phyloP scores from a whole-genome alignment of 2,797 vertebrate genomes.

The Margarornis squamiger region DNA sequence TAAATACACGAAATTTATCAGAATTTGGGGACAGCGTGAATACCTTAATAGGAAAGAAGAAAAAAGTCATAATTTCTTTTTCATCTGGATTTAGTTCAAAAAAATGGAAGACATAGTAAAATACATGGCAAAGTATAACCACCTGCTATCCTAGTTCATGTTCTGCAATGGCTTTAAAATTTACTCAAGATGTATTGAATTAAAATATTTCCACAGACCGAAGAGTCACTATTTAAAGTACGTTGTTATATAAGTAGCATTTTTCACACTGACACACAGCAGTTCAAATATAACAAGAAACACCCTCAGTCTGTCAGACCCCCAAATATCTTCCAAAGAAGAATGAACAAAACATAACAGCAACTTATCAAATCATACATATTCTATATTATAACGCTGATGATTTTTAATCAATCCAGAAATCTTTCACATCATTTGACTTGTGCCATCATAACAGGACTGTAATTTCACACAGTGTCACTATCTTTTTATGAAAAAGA shows the following conservation, averaged over 20 bases:
- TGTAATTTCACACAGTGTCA: slow-evolving; percentile 62
- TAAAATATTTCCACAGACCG: neutral
- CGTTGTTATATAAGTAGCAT: neutral
- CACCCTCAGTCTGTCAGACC: slow-evolving; percentile 22
- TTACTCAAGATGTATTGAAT: neutral
- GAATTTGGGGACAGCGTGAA: neutral
- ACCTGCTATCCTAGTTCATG: neutral
- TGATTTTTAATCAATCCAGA: slow-evolving; percentile 64
- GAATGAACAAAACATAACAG: slow-evolving; percentile 48
- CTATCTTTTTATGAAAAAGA: slow-evolving; percentile 58
- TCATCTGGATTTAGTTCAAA: neutral
- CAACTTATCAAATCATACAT: slow-evolving; percentile 57
- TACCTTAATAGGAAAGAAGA: neutral
- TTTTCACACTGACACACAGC: slow-evolving; percentile 37
- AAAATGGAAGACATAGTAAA: neutral
- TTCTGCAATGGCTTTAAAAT: slow-evolving; percentile 1
- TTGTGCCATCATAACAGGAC: slow-evolving; percentile 61
- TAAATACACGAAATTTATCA: neutral
- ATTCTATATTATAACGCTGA: slow-evolving; percentile 53
- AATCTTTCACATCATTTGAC: slow-evolving; percentile 66
- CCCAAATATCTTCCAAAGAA: neutral
- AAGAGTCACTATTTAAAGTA: slow-evolving; percentile 41
- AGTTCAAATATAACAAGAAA: slow-evolving; percentile 42
- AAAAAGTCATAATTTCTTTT: neutral
- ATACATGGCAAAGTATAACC: neutral